phyloP scores from a whole-genome alignment of 2,888 invertebrate genomes.

The Palloptera scutellata region DNA sequence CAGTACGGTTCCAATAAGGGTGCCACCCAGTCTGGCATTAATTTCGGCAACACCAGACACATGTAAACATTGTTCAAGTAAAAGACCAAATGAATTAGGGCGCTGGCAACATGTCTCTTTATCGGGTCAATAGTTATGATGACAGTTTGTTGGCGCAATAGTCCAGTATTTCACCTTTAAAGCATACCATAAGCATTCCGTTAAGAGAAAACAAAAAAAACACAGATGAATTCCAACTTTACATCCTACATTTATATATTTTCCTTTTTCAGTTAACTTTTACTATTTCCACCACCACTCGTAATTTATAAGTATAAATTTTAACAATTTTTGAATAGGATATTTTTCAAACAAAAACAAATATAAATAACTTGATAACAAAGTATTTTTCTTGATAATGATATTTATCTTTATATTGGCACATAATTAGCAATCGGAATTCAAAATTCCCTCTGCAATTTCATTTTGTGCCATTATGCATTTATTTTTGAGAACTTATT shows the following conservation, averaged over 20 bases:
- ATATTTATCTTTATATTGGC: slow-evolving; percentile 29
- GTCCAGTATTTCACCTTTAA: slow-evolving; percentile 30
- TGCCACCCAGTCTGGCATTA: slow-evolving; percentile 94
- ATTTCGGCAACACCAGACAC: slow-evolving; percentile 96
- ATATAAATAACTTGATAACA: slow-evolving; percentile 8
- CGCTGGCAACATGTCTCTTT: neutral
- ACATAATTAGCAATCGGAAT: slow-evolving; percentile 18
- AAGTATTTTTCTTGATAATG: slow-evolving; percentile 3
- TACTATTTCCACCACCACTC: neutral
- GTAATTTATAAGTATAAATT: slow-evolving; percentile 19
- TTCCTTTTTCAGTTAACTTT: slow-evolving; percentile 18
- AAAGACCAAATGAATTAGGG: neutral
- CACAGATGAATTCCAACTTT: slow-evolving; percentile 43
- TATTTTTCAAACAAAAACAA: slow-evolving; percentile 13
- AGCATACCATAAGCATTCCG: slow-evolving; percentile 39
- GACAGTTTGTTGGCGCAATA: neutral
- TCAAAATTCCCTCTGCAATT: slow-evolving; percentile 8
- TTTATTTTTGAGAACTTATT: slow-evolving; percentile 38
- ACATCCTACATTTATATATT: slow-evolving; percentile 39
- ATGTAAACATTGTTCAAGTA: slow-evolving; percentile 74
- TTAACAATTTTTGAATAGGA: neutral
- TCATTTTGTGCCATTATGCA: slow-evolving; percentile 43
- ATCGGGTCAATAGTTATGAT: neutral
- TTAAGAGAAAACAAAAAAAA: slow-evolving; percentile 30
- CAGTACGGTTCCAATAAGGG: slow-evolving; percentile 99